Percentiles rank a stretch among this genome's conserved stretches.
These are phyloP conservation scores for Pangasius djambal DNA, from an alignment of 2,797 vertebrate species.

Conservation along the genomic window DNA sequence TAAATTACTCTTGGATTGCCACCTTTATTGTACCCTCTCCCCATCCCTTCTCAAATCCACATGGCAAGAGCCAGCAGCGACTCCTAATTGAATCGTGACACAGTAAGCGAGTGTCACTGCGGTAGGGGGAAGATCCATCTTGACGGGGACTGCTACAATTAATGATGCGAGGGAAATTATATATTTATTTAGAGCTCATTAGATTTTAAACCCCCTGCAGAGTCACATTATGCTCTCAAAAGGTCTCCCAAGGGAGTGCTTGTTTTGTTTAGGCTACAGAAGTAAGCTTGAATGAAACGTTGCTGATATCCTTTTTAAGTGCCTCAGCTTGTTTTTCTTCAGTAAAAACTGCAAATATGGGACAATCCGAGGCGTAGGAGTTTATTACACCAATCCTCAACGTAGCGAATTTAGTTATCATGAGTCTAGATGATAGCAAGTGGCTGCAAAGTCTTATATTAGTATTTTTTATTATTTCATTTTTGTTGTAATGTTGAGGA, in stretches of 20 bases:
- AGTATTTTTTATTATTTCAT: not conserved
- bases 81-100: conserved; percentile 47
- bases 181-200: conserved; percentile 80
- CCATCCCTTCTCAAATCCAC: conserved; percentile 38
- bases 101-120: conserved; percentile 49
- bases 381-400: conserved; percentile 65
- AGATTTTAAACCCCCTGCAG: conserved; percentile 69
- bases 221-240: conserved; percentile 63
- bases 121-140: conserved; percentile 62
- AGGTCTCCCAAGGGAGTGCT: conserved; percentile 60
- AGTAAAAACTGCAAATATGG: conserved; percentile 54
- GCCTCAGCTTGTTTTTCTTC: not conserved
- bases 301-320: conserved; percentile 13
- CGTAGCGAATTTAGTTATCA: not conserved
- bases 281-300: conserved; percentile 43
- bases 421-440: not conserved
- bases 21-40: conserved; percentile 44
- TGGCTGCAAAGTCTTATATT: not conserved
- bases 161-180: conserved; percentile 74
- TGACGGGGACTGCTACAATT: conserved; percentile 68
- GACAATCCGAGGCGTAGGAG: conserved; percentile 46
- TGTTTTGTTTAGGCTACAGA: conserved; percentile 67
- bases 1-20: conserved; percentile 47
- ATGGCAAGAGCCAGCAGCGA: conserved; percentile 30
- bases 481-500: not conserved